Base-by-base conservation (phyloP, 2,888 invertebrate species). In the Zonitis immaculata region DNA sequence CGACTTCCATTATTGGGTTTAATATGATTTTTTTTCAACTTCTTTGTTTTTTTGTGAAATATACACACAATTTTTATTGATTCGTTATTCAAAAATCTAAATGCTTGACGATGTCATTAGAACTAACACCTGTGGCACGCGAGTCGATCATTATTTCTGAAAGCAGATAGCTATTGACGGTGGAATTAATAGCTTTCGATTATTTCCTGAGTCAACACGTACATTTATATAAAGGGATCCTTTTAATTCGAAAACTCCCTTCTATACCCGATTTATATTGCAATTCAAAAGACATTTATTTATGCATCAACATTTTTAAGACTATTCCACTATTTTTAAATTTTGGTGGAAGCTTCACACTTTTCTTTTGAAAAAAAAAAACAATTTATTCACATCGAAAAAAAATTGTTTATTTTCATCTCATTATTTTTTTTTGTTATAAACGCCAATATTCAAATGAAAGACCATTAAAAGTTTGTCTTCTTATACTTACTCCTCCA, bases 171-270 rank as follows among this genome's bases (percentile, higher is more conserved):
- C 65, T 63, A 66, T 71, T 68, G 69, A 73, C 69, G 67, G 63
- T 62, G 62, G 69, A 72, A 72, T 72, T 71, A 72, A 72, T 72
- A 72, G 72, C 71, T 61, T 73, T 73, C 70, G 70, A 72, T 72
- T 71, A 72, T 68, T 71, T 70, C 64, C 68, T 64, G 62, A 71
- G 71, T 69, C 70, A 71, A 71, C 70, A 68, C 70, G 64, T 65
- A 63, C 63, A 63, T 65, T 64, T 66, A 59, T 51, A n/a, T n/a
- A n/a, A n/a, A 25, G 48, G 55, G 54, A 54, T 63, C 62, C 59
- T 64, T 62, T 63, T 59, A 56, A 56, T 56, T 56, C 56, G 35
- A 35, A 7, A 4, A 22, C 28, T 49, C 56, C 28, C 47, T 5
- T 26, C n/a, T n/a, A n/a, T n/a, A n/a, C n/a, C n/a, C n/a, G n/a